Evolutionary conservation across 2,888 invertebrate genomes (phyloP).

Genomic region (Pristionchus fissidentatus): DNA sequence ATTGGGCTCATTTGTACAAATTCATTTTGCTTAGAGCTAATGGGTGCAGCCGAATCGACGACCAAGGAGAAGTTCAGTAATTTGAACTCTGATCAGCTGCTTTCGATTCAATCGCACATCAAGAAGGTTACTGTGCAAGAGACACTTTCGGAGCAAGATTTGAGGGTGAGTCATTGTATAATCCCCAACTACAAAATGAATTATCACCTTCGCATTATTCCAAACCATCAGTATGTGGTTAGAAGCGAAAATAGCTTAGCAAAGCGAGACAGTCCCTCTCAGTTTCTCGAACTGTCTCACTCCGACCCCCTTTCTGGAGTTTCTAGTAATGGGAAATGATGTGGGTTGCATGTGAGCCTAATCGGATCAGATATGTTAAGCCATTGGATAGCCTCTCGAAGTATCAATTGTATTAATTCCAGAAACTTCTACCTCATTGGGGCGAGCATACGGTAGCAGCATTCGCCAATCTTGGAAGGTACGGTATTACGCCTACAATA

Average conservation of each 20-base stretch:
- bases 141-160: not conserved
- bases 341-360: too few relatives aligned
- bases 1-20: not conserved
- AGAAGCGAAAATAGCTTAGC: too few relatives aligned
- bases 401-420: too few relatives aligned
- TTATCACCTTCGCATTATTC: not conserved
- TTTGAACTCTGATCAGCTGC: not conserved
- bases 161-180: not conserved
- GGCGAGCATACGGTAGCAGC: not conserved
- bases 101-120: not conserved
- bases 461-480: slow-evolving; percentile 17
- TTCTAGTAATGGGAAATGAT: too few relatives aligned
- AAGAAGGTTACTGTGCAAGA: slow-evolving; percentile 24
- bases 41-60: slow-evolving; percentile 24
- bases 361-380: too few relatives aligned
- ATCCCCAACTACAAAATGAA: not conserved
- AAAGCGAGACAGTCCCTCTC: too few relatives aligned
- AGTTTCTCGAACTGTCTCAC: too few relatives aligned
- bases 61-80: not conserved
- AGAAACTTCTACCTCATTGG: slow-evolving; percentile 26
- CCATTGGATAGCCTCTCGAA: too few relatives aligned
- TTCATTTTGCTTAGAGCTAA: not conserved
- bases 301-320: not conserved
- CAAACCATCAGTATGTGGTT: not conserved
- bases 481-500: too few relatives aligned